A percentile compares a stretch with the other conserved stretches of the same genome.
phyloP scores from a whole-genome alignment of 2,888 invertebrate species.

The Pemphredon lugubris region DNA sequence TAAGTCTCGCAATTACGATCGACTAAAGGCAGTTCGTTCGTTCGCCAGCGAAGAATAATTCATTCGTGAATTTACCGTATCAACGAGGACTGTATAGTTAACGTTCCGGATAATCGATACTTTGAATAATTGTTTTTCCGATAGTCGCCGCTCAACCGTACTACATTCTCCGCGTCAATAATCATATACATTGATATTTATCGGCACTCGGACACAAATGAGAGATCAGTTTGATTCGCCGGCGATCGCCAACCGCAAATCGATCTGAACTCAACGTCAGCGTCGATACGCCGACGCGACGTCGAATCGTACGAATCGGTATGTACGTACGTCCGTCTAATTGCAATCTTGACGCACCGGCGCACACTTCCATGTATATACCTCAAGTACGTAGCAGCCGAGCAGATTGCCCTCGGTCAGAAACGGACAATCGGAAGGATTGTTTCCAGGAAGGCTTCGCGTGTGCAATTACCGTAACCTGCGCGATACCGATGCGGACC shows the following conservation, averaged over 20 bases:
- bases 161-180: too few relatives aligned
- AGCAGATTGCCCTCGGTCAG: conserved; percentile 7
- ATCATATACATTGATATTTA: conserved; percentile 33
- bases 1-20: too few relatives aligned
- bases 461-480: conserved; percentile 59
- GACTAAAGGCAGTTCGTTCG: too few relatives aligned
- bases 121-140: too few relatives aligned
- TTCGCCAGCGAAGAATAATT: too few relatives aligned
- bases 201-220: conserved; percentile 36
- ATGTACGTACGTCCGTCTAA: conserved; percentile 23
- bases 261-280: conserved; percentile 10
- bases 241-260: conserved; percentile 47
- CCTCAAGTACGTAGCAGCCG: conserved; percentile 9
- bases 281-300: conserved; percentile 3
- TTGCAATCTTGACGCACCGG: conserved; percentile 17
- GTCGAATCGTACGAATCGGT: conserved; percentile 18
- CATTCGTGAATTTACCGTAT: too few relatives aligned
- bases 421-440: conserved; percentile 62
- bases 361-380: conserved; percentile 8
- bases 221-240: conserved; percentile 44
- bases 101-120: too few relatives aligned
- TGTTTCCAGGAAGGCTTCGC: conserved; percentile 67
- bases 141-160: too few relatives aligned
- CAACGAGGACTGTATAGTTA: too few relatives aligned
- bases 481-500: conserved; percentile 21